A percentile compares a stretch with the other conserved stretches of the same genome.
These are phyloP conservation scores for Progne subis DNA, from an alignment of 2,113 vertebrate genomes.

Conservation along the genomic window DNA sequence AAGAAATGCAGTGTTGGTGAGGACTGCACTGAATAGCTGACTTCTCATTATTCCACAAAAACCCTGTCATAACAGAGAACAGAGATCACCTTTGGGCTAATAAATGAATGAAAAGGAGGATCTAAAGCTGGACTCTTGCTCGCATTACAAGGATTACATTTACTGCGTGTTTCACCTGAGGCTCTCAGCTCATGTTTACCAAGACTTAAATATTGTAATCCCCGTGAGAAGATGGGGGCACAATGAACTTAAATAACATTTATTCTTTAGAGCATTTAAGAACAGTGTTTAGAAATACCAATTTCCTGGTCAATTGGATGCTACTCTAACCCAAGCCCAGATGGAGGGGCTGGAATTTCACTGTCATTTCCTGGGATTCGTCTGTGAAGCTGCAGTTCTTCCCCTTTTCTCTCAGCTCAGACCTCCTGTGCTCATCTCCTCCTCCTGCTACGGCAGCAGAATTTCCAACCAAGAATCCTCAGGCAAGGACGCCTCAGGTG, in stretches of 20 bases:
- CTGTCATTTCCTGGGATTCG: background rate
- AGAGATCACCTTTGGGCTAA: constrained; percentile 34
- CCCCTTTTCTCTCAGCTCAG: background rate
- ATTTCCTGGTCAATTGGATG: background rate
- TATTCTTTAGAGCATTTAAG: background rate
- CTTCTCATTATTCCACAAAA: constrained; percentile 25
- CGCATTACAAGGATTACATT: constrained; percentile 26
- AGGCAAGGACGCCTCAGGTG: background rate
- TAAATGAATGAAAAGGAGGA: background rate
- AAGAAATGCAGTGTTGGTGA: background rate
- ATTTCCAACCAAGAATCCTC: background rate
- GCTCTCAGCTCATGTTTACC: constrained; percentile 14
- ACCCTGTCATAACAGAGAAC: background rate
- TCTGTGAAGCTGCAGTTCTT: background rate
- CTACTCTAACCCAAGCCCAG: background rate
- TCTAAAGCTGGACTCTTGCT: background rate
- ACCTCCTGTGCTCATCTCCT: background rate
- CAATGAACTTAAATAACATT: constrained; percentile 20
- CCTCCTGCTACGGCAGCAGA: background rate
- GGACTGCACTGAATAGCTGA: constrained; percentile 5
- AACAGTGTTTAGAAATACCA: background rate
- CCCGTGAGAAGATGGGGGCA: background rate
- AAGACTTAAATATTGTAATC: constrained; percentile 32
- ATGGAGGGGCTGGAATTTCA: background rate
- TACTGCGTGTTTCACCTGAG: constrained; percentile 24